phyloP scores from a whole-genome alignment of 2,797 vertebrate species.

The Octomys mimax region DNA sequence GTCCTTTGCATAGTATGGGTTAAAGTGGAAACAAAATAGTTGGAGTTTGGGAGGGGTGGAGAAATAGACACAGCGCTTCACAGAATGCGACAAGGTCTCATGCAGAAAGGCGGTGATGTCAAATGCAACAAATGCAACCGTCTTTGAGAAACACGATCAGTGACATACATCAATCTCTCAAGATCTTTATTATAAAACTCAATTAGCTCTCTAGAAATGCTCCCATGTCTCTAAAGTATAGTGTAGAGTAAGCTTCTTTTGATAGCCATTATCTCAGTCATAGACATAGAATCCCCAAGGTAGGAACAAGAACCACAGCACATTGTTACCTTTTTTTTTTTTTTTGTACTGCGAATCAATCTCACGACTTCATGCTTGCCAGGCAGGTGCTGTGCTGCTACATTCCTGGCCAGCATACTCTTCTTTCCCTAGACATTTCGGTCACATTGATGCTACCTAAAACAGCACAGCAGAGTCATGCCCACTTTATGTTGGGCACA shows the following conservation, averaged over 20 bases:
- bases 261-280: neutral
- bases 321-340: neutral
- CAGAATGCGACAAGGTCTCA: neutral
- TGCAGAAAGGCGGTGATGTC: neutral
- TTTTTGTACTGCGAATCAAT: no score
- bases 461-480: neutral
- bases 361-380: no score
- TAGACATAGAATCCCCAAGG: neutral
- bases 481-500: neutral
- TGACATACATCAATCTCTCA: neutral
- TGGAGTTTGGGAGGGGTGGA: neutral
- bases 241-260: neutral
- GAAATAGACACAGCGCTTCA: neutral
- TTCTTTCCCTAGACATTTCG: neutral
- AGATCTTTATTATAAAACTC: conserved; percentile 8
- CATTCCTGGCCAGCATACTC: neutral
- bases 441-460: neutral
- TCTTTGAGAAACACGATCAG: conserved; percentile 22
- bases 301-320: neutral
- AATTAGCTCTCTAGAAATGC: conserved; percentile 4
- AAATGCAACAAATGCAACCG: neutral
- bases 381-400: no score
- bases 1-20: neutral
- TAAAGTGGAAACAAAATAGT: neutral
- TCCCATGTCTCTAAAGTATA: neutral